These are phyloP conservation scores for Theretra japonica DNA, from an alignment of 2,888 invertebrate genomes.

Conservation along the genomic window DNA sequence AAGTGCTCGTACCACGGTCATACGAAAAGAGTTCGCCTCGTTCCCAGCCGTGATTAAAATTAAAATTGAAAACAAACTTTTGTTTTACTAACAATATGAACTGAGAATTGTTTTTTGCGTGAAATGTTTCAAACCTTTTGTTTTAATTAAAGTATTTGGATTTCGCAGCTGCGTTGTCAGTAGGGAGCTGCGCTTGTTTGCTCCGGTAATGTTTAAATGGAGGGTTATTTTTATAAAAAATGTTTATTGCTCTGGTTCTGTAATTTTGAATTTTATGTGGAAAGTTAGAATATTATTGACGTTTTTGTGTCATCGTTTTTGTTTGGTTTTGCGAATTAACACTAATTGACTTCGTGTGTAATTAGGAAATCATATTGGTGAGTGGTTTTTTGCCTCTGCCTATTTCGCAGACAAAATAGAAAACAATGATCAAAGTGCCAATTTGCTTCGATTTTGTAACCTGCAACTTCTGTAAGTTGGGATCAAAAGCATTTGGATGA, in stretches of 20 bases:
- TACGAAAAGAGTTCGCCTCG: neutral
- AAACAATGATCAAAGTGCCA: too few relatives aligned
- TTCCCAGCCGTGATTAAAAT: slow-evolving; percentile 24
- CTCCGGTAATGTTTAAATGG: slow-evolving; percentile 15
- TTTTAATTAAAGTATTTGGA: slow-evolving; percentile 28
- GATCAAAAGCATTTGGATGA: too few relatives aligned
- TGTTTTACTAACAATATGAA: slow-evolving; percentile 28
- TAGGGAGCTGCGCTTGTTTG: neutral
- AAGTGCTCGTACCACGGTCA: neutral
- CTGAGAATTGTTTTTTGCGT: slow-evolving; percentile 28
- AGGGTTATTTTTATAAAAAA: slow-evolving; percentile 5
- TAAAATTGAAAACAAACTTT: slow-evolving; percentile 29
- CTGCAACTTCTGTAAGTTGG: too few relatives aligned
- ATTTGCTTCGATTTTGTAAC: too few relatives aligned
- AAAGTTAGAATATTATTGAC: neutral
- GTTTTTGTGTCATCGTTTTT: neutral
- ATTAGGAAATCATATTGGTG: too few relatives aligned
- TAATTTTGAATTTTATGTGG: neutral
- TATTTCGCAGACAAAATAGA: too few relatives aligned
- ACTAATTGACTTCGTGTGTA: too few relatives aligned
- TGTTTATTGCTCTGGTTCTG: neutral
- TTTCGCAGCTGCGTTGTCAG: slow-evolving; percentile 18
- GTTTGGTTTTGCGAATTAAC: too few relatives aligned
- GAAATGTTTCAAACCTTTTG: slow-evolving; percentile 6
- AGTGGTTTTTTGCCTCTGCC: too few relatives aligned